A percentile compares a stretch with the other conserved stretches of the same genome.
Evolutionary conservation across 1,140 invertebrate genomes (phyloP).

Genomic region (Pentalonia nigronervosa): DNA sequence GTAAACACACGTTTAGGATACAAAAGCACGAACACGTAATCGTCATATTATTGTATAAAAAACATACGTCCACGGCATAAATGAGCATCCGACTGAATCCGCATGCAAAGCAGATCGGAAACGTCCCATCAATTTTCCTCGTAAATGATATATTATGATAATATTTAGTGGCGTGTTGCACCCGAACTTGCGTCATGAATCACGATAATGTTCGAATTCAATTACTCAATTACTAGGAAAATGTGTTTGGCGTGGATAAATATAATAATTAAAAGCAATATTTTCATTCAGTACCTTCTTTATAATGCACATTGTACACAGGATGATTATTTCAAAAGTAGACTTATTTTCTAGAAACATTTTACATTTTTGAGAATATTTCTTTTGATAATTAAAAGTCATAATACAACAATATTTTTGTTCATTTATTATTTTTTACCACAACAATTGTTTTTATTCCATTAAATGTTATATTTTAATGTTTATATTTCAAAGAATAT

Average conservation of each 20-base stretch:
- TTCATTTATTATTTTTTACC: too few relatives aligned
- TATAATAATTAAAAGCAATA: not conserved
- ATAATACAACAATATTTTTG: too few relatives aligned
- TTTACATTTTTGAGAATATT: too few relatives aligned
- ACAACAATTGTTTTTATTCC: too few relatives aligned
- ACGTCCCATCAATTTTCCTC: not conserved
- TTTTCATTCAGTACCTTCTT: not conserved
- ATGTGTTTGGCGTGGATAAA: not conserved
- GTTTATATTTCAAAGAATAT: not conserved
- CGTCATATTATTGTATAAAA: not conserved
- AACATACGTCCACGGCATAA: not conserved
- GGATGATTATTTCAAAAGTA: not conserved
- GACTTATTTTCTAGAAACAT: not conserved
- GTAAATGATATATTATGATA: not conserved
- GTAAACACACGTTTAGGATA: not conserved
- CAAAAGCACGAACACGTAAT: not conserved
- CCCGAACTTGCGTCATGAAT: not conserved
- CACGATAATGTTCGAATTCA: not conserved
- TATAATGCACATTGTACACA: not conserved
- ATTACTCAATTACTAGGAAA: not conserved
- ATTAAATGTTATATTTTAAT: not conserved
- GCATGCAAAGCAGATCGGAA: not conserved
- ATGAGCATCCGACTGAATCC: not conserved
- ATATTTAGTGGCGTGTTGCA: not conserved
- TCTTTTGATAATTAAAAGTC: too few relatives aligned